phyloP scores from a whole-genome alignment of 2,888 invertebrate genomes.

The Drosophila neonasuta region DNA sequence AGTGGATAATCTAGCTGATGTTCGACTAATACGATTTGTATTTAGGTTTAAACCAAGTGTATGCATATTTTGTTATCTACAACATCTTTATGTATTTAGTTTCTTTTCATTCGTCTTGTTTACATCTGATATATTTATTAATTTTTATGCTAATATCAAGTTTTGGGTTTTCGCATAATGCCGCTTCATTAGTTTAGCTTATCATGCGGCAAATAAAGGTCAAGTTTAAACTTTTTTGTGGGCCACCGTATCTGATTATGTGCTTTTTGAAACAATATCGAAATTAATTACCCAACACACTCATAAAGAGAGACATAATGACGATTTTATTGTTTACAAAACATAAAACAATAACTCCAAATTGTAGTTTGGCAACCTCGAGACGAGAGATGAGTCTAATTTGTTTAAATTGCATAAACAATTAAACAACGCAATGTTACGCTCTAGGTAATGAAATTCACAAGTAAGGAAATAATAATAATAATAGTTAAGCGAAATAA shows the following conservation, averaged over 20 bases:
- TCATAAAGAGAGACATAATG: slow-evolving; percentile 3
- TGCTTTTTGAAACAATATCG: background rate
- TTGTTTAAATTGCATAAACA: slow-evolving; percentile 4
- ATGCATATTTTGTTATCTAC: background rate
- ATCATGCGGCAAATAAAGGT: slow-evolving; percentile 4
- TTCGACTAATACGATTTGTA: background rate
- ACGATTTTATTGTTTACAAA: slow-evolving; percentile 1
- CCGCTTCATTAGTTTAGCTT: slow-evolving; percentile 10
- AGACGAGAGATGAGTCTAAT: slow-evolving; percentile 1
- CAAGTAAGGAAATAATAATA: slow-evolving; percentile 4
- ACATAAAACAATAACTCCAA: background rate
- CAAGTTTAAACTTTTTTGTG: background rate
- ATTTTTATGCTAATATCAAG: slow-evolving; percentile 4
- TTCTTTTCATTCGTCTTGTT: background rate
- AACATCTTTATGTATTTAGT: background rate
- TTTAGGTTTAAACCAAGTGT: background rate
- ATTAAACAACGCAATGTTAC: slow-evolving; percentile 1
- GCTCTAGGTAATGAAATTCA: background rate
- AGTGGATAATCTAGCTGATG: background rate
- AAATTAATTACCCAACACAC: slow-evolving; percentile 6
- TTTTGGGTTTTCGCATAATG: slow-evolving; percentile 10
- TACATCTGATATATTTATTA: slow-evolving; percentile 1
- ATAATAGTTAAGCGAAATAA: background rate
- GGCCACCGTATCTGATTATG: background rate
- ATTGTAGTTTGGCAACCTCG: slow-evolving; percentile 8